Evolutionary conservation across 92 coral and sea anemone species (phyloP), one percentile per base, ranked within the genome.

Genomic region (Porites cylindrica): DNA sequence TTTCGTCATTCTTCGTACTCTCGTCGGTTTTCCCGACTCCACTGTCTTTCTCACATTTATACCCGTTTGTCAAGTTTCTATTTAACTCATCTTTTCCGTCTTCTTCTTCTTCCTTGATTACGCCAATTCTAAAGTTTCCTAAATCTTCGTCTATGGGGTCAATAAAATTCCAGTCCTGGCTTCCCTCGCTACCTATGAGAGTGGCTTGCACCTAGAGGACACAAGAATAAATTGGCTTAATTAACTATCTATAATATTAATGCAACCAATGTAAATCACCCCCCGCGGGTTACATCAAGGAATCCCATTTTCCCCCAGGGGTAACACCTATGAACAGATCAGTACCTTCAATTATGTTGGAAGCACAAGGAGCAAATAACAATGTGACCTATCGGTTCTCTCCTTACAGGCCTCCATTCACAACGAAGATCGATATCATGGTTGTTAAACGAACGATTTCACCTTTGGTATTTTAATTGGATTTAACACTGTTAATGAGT

Each of bases 41-140:
- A 58, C 98, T 95, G 90, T 97, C 99, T 72, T 97, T 97, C 72
- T 97, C 99, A 78, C 98, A 97, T 75, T 97, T 97, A 63, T 97
- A 98, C 18, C 94, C 96, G 65, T 85, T 93, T 18, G 94, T 89
- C 64, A 93, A 91, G 51, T 95, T 94, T 51, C 92, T 86, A 68
- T 86, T 93, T 11, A 95, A 92, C 51, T 94, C 90, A 20, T 92
- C 99, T 6, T 90, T 90, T 66, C 93, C 95, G 24, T 97, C 98
- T 71, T 95, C 98, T 78, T 97, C 99, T 78, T 97, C 99, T 63
- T 97, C 99, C 78, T 97, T 95, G 16, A 97, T 97, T 0, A 96
- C 99, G 51, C 93, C 98, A 52, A 97, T 95, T 43, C 93, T 88
- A 70, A 89, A 93, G 64, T 91, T 98, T 62, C 87, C 86, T 5